Percentiles rank a stretch among this genome's conserved stretches.
These are phyloP conservation scores for Mastomys coucha DNA, from an alignment of 2,113 vertebrate species.

Conservation along the genomic window DNA sequence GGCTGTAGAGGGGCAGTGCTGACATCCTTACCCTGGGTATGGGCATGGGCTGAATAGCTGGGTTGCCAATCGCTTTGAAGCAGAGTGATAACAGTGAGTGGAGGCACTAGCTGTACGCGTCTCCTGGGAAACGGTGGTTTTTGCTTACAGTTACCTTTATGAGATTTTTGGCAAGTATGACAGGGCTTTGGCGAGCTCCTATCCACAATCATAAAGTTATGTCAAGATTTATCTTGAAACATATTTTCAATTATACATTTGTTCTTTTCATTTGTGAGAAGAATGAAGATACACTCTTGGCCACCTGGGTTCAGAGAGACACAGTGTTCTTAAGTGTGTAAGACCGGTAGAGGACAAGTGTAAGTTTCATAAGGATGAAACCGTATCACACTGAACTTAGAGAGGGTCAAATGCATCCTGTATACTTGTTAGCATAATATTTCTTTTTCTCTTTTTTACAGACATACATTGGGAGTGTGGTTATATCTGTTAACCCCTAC, in stretches of 20 bases:
- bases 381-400: accelerated
- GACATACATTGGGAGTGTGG: conserved; percentile 99
- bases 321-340: background rate
- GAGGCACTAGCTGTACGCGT: background rate
- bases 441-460: conserved; percentile 76
- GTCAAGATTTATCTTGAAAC: conserved; percentile 23
- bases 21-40: background rate
- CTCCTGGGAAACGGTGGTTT: background rate
- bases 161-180: background rate
- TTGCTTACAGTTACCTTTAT: background rate
- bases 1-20: background rate
- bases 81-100: background rate
- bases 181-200: conserved; percentile 19
- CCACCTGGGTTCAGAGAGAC: background rate
- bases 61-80: background rate
- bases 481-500: conserved; percentile 99
- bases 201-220: background rate
- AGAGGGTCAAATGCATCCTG: background rate
- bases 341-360: background rate
- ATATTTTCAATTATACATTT: background rate
- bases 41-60: background rate
- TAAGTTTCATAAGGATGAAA: background rate
- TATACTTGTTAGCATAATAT: background rate
- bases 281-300: background rate
- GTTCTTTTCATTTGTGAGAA: background rate